Evolutionary conservation across 2,797 vertebrate genomes (phyloP).

Genomic region (Sebastes steindachneri): DNA sequence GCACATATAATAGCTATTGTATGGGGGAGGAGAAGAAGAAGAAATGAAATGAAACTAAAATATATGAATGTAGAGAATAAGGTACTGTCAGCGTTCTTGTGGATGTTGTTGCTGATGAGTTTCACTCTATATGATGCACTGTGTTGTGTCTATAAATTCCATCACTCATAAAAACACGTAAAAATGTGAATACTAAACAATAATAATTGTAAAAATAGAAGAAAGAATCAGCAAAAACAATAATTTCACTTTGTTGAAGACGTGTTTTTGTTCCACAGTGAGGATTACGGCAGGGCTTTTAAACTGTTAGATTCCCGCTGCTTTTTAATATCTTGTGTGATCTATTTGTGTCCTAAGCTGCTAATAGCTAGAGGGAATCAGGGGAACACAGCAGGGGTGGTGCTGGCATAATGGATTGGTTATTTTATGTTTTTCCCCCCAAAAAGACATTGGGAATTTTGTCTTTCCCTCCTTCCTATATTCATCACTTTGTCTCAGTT

Average conservation of each 20-base stretch:
- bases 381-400: slow-evolving; percentile 67
- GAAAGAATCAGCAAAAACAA: slow-evolving; percentile 36
- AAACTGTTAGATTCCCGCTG: slow-evolving; percentile 74
- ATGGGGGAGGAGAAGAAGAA: background rate
- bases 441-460: slow-evolving; percentile 48
- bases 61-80: slow-evolving; percentile 1
- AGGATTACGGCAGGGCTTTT: slow-evolving; percentile 67
- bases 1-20: slow-evolving; percentile 16
- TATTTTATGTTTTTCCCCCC: slow-evolving; percentile 64
- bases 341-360: slow-evolving; percentile 81
- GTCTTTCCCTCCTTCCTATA: slow-evolving; percentile 28
- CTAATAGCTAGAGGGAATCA: slow-evolving; percentile 78
- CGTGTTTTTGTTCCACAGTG: slow-evolving; percentile 55
- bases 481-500: slow-evolving; percentile 40
- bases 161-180: slow-evolving; percentile 15
- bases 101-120: slow-evolving; percentile 14
- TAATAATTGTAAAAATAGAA: slow-evolving; percentile 35
- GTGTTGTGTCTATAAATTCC: slow-evolving; percentile 26
- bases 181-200: slow-evolving; percentile 56
- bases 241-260: slow-evolving; percentile 59
- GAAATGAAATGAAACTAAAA: slow-evolving; percentile 15
- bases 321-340: slow-evolving; percentile 80
- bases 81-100: background rate
- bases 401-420: slow-evolving; percentile 74
- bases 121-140: slow-evolving; percentile 2